phyloP scores from a whole-genome alignment of 2,797 vertebrate genomes.

The Sebastes diploproa region DNA sequence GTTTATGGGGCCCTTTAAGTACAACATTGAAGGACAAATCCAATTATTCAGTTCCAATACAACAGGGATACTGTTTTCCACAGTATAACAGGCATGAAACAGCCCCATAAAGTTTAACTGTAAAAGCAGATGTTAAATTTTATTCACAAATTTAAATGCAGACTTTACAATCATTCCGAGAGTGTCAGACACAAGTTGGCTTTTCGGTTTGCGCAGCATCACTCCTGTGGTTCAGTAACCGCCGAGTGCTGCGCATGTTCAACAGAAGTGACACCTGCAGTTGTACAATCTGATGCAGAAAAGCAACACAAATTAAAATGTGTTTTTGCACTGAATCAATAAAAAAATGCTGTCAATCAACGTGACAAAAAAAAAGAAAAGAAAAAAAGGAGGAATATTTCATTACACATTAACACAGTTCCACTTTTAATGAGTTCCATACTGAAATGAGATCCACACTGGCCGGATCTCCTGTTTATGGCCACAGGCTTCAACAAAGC shows the following conservation, averaged over 20 bases:
- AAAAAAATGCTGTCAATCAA: not conserved
- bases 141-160: conserved; percentile 67
- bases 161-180: conserved; percentile 72
- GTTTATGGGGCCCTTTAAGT: not conserved
- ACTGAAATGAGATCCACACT: no score
- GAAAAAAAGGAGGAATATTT: not conserved
- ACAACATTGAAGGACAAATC: not conserved
- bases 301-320: conserved; percentile 36
- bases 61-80: not conserved
- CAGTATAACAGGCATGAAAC: not conserved
- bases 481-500: conserved; percentile 12
- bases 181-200: conserved; percentile 60
- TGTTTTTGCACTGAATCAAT: conserved; percentile 21
- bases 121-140: conserved; percentile 70
- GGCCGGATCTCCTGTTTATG: not conserved
- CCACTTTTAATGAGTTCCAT: not conserved
- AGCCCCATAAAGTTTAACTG: conserved; percentile 8
- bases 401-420: not conserved
- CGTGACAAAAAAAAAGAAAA: not conserved
- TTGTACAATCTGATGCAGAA: conserved; percentile 48
- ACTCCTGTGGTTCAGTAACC: conserved; percentile 12
- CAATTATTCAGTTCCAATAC: not conserved
- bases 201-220: conserved; percentile 56
- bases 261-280: conserved; percentile 23
- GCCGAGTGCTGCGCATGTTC: conserved; percentile 8